phyloP scores from a whole-genome alignment of 2,888 invertebrate species.

The Cryptocheilus praepositus region DNA sequence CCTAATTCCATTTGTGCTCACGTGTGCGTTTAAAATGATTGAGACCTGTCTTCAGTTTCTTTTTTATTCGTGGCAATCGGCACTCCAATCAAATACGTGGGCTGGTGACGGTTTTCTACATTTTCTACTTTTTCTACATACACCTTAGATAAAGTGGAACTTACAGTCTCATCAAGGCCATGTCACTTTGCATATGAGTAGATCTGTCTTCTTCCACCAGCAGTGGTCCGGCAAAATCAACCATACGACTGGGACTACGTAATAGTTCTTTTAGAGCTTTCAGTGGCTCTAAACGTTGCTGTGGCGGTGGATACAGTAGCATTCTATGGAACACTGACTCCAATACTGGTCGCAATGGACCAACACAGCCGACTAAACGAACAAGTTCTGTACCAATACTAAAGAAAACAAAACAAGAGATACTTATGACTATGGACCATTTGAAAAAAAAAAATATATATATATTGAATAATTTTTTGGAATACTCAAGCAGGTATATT shows the following conservation, averaged over 20 bases:
- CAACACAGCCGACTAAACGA: slow-evolving; percentile 90
- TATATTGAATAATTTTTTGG: too few species aligned
- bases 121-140: too few species aligned
- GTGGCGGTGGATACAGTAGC: slow-evolving; percentile 90
- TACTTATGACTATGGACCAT: too few species aligned
- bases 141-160: slow-evolving; percentile 61
- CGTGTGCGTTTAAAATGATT: too few species aligned
- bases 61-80: too few species aligned
- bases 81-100: too few species aligned
- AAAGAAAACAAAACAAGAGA: slow-evolving; percentile 48
- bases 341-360: slow-evolving; percentile 91
- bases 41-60: too few species aligned
- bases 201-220: slow-evolving; percentile 79
- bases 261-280: slow-evolving; percentile 89
- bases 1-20: too few species aligned
- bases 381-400: slow-evolving; percentile 94
- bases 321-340: slow-evolving; percentile 96
- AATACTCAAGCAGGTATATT: too few species aligned
- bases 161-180: slow-evolving; percentile 89
- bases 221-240: slow-evolving; percentile 82
- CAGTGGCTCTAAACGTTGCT: slow-evolving; percentile 89
- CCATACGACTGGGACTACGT: slow-evolving; percentile 86
- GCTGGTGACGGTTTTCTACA: too few species aligned
- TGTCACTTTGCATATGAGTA: slow-evolving; percentile 82
- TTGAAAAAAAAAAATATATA: too few species aligned